Percentiles rank a stretch among this genome's conserved stretches.
These are phyloP conservation scores for Hedychridium roseum DNA, from an alignment of 2,888 invertebrate genomes.

Conservation along the genomic window DNA sequence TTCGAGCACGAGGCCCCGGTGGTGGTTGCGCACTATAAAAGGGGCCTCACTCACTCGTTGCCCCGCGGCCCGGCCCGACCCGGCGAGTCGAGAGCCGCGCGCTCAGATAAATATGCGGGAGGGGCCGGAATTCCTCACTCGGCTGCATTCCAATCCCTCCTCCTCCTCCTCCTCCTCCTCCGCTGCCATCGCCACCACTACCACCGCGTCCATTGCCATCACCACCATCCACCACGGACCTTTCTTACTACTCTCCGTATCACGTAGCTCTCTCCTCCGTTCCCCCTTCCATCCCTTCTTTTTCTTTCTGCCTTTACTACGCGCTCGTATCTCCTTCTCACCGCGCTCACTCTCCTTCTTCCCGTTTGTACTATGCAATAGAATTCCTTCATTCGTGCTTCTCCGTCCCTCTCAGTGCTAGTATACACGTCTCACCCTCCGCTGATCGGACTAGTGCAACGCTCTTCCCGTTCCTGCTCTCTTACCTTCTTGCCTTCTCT, in stretches of 20 bases:
- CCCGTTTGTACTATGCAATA: neutral
- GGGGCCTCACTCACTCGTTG: constrained; percentile 59
- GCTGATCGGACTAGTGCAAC: constrained; percentile 25
- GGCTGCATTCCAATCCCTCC: constrained; percentile 60
- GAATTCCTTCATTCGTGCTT: neutral
- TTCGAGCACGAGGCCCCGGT: constrained; percentile 13
- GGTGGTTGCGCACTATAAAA: constrained; percentile 49
- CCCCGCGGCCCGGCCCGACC: constrained; percentile 54
- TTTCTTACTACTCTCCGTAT: constrained; percentile 4
- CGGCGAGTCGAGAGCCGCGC: constrained; percentile 48
- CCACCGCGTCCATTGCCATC: constrained; percentile 35
- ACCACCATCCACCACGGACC: constrained; percentile 22
- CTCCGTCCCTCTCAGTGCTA: constrained; percentile 13
- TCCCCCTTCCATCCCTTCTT: constrained; percentile 16
- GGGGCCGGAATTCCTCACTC: constrained; percentile 64
- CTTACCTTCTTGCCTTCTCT: constrained; percentile 13
- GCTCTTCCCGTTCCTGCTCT: constrained; percentile 21
- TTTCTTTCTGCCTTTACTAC: constrained; percentile 5
- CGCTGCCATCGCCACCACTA: constrained; percentile 49
- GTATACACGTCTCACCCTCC: constrained; percentile 14
- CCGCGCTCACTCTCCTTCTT: constrained; percentile 1
- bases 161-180: constrained; percentile 56
- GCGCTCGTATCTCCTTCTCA: constrained; percentile 2
- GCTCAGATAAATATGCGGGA: constrained; percentile 64
- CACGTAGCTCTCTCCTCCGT: constrained; percentile 10